phyloP scores from a whole-genome alignment of 2,113 vertebrate genomes.

The Gallinago jamesoni region DNA sequence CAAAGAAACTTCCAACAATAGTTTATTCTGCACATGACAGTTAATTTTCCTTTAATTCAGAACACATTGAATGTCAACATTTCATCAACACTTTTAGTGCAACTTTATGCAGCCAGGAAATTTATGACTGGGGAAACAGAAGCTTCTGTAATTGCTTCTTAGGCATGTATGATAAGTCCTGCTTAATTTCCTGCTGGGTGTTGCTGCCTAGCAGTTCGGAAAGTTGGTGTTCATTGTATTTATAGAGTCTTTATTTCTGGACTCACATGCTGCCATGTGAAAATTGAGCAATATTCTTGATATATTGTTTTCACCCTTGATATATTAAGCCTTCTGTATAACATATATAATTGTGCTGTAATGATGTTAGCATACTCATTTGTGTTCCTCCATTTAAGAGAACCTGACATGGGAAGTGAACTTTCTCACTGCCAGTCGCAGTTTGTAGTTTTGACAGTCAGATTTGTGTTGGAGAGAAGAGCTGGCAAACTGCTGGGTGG shows the following conservation, averaged over 20 bases:
- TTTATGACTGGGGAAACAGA: slow-evolving; percentile 34
- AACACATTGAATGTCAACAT: neutral
- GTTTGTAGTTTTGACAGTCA: neutral
- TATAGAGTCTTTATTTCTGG: neutral
- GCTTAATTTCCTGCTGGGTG: slow-evolving; percentile 45
- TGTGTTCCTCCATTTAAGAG: neutral
- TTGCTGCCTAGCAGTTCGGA: neutral
- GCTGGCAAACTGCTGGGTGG: neutral
- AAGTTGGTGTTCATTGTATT: neutral
- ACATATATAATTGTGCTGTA: neutral
- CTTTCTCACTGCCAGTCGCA: neutral
- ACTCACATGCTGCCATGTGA: neutral
- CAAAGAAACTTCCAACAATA: neutral
- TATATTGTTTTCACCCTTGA: neutral
- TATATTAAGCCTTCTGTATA: neutral
- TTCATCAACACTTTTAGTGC: neutral
- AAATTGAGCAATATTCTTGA: neutral
- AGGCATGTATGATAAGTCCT: slow-evolving; percentile 11
- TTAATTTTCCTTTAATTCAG: slow-evolving; percentile 22
- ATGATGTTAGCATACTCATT: neutral
- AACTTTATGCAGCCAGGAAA: slow-evolving; percentile 1
- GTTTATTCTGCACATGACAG: neutral
- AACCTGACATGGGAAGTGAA: neutral
- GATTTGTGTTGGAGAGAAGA: neutral
- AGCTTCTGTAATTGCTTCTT: slow-evolving; percentile 29